Conservation (phyloP, 2,113 vertebrate species). For the Gadus chalcogrammus region DNA sequence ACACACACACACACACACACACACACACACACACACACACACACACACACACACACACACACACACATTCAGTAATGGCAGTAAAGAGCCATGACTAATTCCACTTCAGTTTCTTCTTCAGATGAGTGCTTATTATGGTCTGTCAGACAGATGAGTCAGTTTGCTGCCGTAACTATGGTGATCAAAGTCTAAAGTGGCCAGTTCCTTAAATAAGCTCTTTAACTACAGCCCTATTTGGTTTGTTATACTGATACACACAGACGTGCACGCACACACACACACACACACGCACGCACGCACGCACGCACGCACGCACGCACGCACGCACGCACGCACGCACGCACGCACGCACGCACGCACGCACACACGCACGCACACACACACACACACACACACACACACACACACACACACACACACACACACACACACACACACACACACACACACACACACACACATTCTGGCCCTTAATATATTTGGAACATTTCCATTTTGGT, state of each 20-base stretch:
- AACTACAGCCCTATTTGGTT: conserved; percentile 43
- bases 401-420: conserved; percentile 5
- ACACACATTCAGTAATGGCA: conserved; percentile 41
- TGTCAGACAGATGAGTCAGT: conserved; percentile 67
- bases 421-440: background rate
- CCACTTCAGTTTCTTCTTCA: conserved; percentile 56
- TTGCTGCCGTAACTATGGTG: conserved; percentile 60
- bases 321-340: background rate
- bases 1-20: conserved; percentile 11
- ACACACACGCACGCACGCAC: background rate
- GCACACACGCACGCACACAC: background rate
- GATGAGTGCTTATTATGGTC: conserved; percentile 68
- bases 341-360: background rate
- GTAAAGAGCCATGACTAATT: conserved; percentile 66
- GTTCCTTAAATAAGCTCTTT: conserved; percentile 55
- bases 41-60: conserved; percentile 12
- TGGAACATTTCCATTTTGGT: no score
- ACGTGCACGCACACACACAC: conserved; percentile 4
- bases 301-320: background rate
- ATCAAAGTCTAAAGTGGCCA: conserved; percentile 56
- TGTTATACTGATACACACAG: conserved; percentile 24
- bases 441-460: no score
- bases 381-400: background rate
- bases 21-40: conserved; percentile 15
- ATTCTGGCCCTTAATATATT: no score